These are phyloP conservation scores for Styela plicata DNA, from an alignment of 23 tunicate species.

Conservation along the genomic window DNA sequence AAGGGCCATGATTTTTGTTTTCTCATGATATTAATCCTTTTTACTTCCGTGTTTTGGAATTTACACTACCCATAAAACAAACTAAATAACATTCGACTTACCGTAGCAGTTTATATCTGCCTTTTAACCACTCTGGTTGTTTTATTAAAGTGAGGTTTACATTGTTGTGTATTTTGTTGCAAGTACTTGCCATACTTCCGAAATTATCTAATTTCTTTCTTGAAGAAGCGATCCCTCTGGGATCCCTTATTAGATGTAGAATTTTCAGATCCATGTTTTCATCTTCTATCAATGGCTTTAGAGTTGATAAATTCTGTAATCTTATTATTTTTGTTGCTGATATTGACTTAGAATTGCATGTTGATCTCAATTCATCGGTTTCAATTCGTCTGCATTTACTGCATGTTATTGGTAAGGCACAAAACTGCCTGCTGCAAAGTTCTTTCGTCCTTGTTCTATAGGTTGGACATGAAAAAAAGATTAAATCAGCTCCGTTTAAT, in stretches of 20 bases:
- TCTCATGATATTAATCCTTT: no score
- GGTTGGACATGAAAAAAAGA: no score
- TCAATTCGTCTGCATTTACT: not conserved
- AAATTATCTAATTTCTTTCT: not conserved
- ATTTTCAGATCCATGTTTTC: conserved; percentile 12
- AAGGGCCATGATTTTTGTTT: no score
- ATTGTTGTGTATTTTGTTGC: conserved; percentile 6
- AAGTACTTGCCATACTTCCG: not conserved
- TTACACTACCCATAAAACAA: no score
- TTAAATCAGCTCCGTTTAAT: no score
- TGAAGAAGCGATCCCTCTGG: conserved; percentile 27
- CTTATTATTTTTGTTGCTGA: conserved; percentile 5
- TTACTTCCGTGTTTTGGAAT: no score
- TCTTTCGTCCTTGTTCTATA: conserved; percentile 3
- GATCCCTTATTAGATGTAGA: conserved; percentile 20
- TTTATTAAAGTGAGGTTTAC: not conserved
- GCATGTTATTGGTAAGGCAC: not conserved
- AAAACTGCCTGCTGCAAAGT: conserved; percentile 6
- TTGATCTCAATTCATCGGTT: not conserved
- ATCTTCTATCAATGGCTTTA: conserved; percentile 19
- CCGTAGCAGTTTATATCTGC: conserved; percentile 22
- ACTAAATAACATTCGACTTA: not conserved
- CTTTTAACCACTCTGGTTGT: conserved; percentile 7
- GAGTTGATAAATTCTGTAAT: not conserved
- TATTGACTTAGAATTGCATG: not conserved